A percentile compares a stretch with the other conserved stretches of the same genome.
These are phyloP conservation scores for Epinephelus coioides DNA, from an alignment of 2,797 vertebrate species.

Conservation along the genomic window DNA sequence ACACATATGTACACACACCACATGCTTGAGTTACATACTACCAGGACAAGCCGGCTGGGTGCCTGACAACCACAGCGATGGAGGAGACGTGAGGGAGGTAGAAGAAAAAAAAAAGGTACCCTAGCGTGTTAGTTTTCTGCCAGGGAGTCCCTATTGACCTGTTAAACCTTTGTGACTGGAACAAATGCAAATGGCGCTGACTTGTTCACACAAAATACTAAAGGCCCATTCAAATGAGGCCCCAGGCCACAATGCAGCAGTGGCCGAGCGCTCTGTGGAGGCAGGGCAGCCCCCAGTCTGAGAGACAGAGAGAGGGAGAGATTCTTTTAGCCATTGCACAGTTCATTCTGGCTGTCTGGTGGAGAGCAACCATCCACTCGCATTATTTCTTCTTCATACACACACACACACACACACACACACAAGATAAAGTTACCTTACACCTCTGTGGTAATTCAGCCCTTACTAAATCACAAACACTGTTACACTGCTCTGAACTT, in stretches of 20 bases:
- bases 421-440: slow-evolving; percentile 52
- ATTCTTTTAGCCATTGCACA: slow-evolving; percentile 81
- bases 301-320: slow-evolving; percentile 52
- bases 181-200: slow-evolving; percentile 97
- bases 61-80: slow-evolving; percentile 88
- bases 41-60: slow-evolving; percentile 78
- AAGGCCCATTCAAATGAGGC: slow-evolving; percentile 93
- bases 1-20: slow-evolving; percentile 58
- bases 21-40: slow-evolving; percentile 73
- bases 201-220: slow-evolving; percentile 94
- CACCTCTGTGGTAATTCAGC: slow-evolving; percentile 55
- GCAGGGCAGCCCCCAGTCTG: slow-evolving; percentile 78
- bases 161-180: slow-evolving; percentile 97
- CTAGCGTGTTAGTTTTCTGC: slow-evolving; percentile 89
- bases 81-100: slow-evolving; percentile 67
- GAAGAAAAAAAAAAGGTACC: slow-evolving; percentile 75
- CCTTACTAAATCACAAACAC: slow-evolving; percentile 48
- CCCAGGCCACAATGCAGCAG: slow-evolving; percentile 90
- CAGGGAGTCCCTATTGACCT: slow-evolving; percentile 95
- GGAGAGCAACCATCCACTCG: slow-evolving; percentile 65
- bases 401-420: slow-evolving; percentile 32
- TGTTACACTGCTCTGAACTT: slow-evolving; percentile 60
- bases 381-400: slow-evolving; percentile 62
- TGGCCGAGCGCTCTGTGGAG: slow-evolving; percentile 83
- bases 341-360: slow-evolving; percentile 73